Evolutionary conservation across 2,113 vertebrate genomes (phyloP), one percentile per base, ranked within the genome.

Genomic region (Furnarius figulus): DNA sequence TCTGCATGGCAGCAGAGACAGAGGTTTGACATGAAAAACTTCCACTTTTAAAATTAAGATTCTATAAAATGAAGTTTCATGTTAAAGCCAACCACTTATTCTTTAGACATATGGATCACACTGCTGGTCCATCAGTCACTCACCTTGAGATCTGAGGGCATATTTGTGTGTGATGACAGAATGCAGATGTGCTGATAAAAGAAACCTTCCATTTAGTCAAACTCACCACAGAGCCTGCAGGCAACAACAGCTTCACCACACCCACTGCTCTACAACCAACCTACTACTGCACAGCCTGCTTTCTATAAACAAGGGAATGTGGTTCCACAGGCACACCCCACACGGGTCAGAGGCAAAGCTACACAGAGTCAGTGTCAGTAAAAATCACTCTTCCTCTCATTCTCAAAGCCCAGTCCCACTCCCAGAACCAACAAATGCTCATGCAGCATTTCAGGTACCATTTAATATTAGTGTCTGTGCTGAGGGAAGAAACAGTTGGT

Each of bases 151-250:
- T 27, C 0, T 52, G 42, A 77, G 59, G 9, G 17, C 2, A 1
- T 42, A 3, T 83, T 87, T 93, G 59, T 46, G 59, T 28, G 85
- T 27, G 18, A 59, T 23, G 74, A 91, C 23, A 0, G 73, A 58
- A 4, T 40, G 70, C 85, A 95, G 87, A 30, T 73, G 84, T n/a
- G 85, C 89, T 96, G 85, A 9, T 9, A 55, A 82, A 76, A 87
- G 53, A 95, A 92, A 90, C 8, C 33, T 70, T 46, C 37, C 30
- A 9, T 73, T 93, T 70, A 96, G 75, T 49, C 53, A 58, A 62
- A 33, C 21, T 55, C 73, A 30, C 13, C 13, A 0, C 1, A 52
- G 81, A 71, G 30, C 23, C 7, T n/a, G 35, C 14, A 39, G 56
- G 50, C 55, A 78, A 33, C 33, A 68, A 30, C 44, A 96, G 58